Percentiles rank a stretch among this genome's conserved stretches.
Conservation (phyloP, 2,797 vertebrate species). For the Syncerus caffer region DNA sequence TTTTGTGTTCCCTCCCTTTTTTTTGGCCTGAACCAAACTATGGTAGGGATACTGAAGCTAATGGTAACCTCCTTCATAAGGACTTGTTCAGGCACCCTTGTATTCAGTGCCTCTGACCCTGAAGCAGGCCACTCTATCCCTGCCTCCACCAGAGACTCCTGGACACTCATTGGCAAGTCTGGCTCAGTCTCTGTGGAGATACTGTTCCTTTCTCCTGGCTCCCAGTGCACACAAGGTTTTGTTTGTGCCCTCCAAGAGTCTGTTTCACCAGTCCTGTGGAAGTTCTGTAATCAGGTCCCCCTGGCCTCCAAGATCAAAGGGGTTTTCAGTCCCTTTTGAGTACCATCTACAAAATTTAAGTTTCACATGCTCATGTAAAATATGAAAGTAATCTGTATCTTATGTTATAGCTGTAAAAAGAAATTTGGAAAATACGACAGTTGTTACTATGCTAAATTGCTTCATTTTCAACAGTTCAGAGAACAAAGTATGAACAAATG, state of each 20-base stretch:
- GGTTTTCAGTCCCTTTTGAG: neutral
- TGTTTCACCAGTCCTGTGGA: neutral
- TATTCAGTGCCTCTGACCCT: neutral
- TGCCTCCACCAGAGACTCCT: neutral
- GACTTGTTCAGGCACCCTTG: neutral
- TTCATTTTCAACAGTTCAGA: slow-evolving; percentile 11
- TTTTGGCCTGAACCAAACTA: neutral
- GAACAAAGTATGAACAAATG: neutral
- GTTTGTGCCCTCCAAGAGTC: neutral
- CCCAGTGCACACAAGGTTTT: neutral
- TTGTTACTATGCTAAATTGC: neutral
- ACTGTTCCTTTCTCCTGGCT: neutral
- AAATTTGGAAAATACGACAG: neutral
- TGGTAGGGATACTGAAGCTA: neutral
- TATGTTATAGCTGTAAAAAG: neutral
- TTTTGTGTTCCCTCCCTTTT: neutral
- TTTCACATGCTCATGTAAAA: neutral
- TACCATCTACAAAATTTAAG: neutral
- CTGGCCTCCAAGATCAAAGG: neutral
- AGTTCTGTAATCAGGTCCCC: neutral
- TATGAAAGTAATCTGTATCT: neutral
- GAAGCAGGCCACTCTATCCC: neutral
- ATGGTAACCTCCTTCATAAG: neutral
- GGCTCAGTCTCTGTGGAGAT: neutral
- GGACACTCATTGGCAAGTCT: neutral